Conservation (phyloP, 2,113 vertebrate species). For the Grus americana region DNA sequence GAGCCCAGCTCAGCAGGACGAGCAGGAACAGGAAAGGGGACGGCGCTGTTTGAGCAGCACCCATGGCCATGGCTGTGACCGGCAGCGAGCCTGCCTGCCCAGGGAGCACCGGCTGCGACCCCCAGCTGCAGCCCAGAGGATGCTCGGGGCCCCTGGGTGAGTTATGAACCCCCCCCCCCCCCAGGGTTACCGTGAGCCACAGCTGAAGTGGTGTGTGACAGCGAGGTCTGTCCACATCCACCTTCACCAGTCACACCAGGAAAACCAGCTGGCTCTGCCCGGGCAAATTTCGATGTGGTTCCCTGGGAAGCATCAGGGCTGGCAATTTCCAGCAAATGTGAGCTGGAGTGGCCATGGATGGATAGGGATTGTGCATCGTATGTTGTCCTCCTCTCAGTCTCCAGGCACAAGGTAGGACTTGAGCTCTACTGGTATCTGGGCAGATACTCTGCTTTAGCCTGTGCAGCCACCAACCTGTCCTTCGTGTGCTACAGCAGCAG, state of each 20-base stretch:
- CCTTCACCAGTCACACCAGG: not conserved
- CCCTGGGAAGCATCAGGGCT: accelerated
- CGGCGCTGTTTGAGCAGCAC: not conserved
- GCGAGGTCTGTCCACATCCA: not conserved
- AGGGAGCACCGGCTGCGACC: accelerated
- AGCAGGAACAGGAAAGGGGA: not conserved
- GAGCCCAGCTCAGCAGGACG: conserved; percentile 50
- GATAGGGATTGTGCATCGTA: not conserved
- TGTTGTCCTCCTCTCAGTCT: not conserved
- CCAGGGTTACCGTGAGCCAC: accelerated
- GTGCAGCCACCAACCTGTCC: not conserved
- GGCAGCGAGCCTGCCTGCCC: accelerated
- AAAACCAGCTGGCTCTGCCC: not conserved
- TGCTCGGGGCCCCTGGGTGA: accelerated
- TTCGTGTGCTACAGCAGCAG: not conserved
- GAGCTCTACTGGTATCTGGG: not conserved
- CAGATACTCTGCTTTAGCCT: not conserved
- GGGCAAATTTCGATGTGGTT: accelerated
- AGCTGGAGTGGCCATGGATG: not conserved
- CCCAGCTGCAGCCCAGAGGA: not conserved
- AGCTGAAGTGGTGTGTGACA: not conserved
- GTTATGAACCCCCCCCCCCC: not conserved
- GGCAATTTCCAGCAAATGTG: not conserved
- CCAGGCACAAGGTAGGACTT: not conserved
- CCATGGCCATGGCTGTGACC: accelerated